Evolutionary conservation across 2,888 invertebrate genomes (phyloP), one percentile per base, ranked within the genome.

Genomic region (Polyommatus iphigenia): DNA sequence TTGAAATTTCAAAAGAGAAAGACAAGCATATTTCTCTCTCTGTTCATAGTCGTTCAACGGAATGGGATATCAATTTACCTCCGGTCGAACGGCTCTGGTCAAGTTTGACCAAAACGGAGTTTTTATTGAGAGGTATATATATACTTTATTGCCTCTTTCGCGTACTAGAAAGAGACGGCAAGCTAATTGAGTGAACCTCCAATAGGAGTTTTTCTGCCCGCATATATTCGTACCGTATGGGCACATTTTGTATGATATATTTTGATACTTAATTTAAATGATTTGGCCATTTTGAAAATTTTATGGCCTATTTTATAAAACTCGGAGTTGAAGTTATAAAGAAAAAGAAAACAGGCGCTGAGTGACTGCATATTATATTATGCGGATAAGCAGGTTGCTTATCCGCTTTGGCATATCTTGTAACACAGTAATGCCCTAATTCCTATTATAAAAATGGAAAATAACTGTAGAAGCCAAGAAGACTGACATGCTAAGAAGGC

Each of bases 371-470:
- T n/a, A n/a, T n/a, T n/a, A n/a, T n/a, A n/a, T n/a, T n/a, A n/a
- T n/a, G n/a, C n/a, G n/a, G n/a, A n/a, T n/a, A n/a, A n/a, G n/a
- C n/a, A n/a, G n/a, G n/a, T n/a, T 24, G 20, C 10, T 20, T 62
- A 62, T 67, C 29, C 29, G 67, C 67, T 67, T 67, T 32, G 67
- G 67, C 67, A 67, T 67, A 67, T 67, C 67, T 29, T 5, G 6
- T 29, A 4, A 32, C 67, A 32, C n/a, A n/a, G n/a, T 46, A 46
- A 10, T 67, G 67, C 32, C 67, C 15, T 67, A 67, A 18, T 18
- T 67, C 67, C 15, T 67, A 67, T 32, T 18, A 46, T 46, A 54
- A 20, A 29, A 46, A 67, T 13, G 18, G 1, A 41, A 50, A 76
- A 29, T 7, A 24, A 24, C 13, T 13, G 0, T 50, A 50, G 10